Conservation (phyloP, 2,888 invertebrate species). For the Strigamia maritima region DNA sequence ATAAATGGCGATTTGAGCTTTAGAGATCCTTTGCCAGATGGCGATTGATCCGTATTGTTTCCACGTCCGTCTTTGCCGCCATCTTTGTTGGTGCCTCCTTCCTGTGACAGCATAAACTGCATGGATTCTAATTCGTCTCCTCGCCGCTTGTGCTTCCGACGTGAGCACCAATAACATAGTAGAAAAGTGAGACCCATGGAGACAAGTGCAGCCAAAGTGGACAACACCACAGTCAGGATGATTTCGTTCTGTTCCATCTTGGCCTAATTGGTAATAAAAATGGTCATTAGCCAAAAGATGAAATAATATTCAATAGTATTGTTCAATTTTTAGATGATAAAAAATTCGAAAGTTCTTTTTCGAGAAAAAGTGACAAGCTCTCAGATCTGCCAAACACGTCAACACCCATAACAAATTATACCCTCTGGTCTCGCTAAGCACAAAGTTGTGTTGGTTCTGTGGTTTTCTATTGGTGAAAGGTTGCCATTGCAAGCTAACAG, state of each 20-base stretch:
- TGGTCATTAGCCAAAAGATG: neutral
- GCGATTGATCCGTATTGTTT: slow-evolving; percentile 60
- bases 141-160: slow-evolving; percentile 61
- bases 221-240: slow-evolving; percentile 43
- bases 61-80: slow-evolving; percentile 50
- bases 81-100: slow-evolving; percentile 40
- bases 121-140: slow-evolving; percentile 53
- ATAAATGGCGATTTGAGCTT: slow-evolving; percentile 70
- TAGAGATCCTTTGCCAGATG: slow-evolving; percentile 49
- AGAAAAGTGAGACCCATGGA: slow-evolving; percentile 51
- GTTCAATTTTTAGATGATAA: too few species aligned
- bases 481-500: too few species aligned
- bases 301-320: neutral
- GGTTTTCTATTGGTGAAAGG: too few species aligned
- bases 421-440: too few species aligned
- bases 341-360: too few species aligned
- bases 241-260: slow-evolving; percentile 43
- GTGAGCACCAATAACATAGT: slow-evolving; percentile 58
- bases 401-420: too few species aligned
- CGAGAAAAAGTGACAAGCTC: too few species aligned
- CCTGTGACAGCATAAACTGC: slow-evolving; percentile 43
- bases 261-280: slow-evolving; percentile 35
- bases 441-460: too few species aligned
- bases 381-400: too few species aligned
- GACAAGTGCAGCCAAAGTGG: slow-evolving; percentile 42